phyloP scores from a whole-genome alignment of 64 coral and sea anemone species.

The Exaiptasia diaphana region DNA sequence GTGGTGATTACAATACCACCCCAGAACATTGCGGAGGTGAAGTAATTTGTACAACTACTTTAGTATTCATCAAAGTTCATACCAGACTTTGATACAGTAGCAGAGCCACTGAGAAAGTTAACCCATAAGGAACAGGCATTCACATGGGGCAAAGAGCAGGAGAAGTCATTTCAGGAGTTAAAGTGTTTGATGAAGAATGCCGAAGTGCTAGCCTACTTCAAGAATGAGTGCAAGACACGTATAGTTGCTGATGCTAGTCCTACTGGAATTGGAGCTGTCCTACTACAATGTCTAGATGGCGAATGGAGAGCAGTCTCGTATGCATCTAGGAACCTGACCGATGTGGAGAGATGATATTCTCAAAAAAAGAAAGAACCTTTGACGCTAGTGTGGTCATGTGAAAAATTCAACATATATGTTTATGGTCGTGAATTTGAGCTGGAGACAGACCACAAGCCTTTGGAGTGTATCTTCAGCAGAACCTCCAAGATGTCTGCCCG shows the following conservation, averaged over 20 bases:
- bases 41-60: conserved; percentile 37
- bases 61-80: conserved; percentile 41
- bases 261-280: conserved; percentile 6
- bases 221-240: conserved; percentile 14
- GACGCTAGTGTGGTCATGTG: conserved; percentile 16
- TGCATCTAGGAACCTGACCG: conserved; percentile 19
- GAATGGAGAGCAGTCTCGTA: conserved; percentile 18
- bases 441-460: conserved; percentile 40
- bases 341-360: conserved; percentile 27
- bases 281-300: conserved; percentile 11
- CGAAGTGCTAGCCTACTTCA: conserved; percentile 24
- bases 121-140: conserved; percentile 13
- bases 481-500: conserved; percentile 6
- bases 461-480: conserved; percentile 13
- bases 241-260: conserved; percentile 27
- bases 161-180: conserved; percentile 12
- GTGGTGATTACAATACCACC: conserved; percentile 13
- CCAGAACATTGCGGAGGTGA: neutral
- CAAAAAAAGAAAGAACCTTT: conserved; percentile 40
- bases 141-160: neutral
- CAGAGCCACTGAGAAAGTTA: conserved; percentile 3
- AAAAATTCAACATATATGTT: conserved; percentile 14
- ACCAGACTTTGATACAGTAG: conserved; percentile 9
- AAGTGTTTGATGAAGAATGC: conserved; percentile 16
- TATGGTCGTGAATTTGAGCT: conserved; percentile 35